Evolutionary conservation across 2,113 vertebrate genomes (phyloP).

Genomic region (Stigmatopora argus): DNA sequence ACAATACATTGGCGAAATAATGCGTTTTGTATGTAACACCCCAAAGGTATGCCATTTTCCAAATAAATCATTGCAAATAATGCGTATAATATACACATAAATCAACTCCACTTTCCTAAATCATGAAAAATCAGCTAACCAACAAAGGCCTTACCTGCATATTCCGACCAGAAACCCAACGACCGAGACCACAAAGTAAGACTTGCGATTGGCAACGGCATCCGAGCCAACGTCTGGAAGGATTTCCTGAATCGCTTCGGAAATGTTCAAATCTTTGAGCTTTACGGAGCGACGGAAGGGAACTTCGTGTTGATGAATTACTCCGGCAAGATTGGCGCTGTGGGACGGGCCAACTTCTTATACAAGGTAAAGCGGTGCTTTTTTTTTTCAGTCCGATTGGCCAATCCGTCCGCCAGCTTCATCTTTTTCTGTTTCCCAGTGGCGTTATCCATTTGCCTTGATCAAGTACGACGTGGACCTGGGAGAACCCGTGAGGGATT

Average conservation of each 20-base stretch:
- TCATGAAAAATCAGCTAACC: neutral
- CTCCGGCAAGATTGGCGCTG: conserved; percentile 71
- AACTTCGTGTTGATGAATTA: conserved; percentile 75
- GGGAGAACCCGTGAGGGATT: conserved; percentile 70
- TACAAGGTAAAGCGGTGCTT: conserved; percentile 59
- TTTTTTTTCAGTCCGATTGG: neutral
- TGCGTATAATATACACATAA: no score
- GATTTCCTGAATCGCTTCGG: conserved; percentile 77
- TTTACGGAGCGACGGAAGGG: conserved; percentile 80
- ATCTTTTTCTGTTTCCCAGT: neutral
- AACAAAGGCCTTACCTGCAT: neutral
- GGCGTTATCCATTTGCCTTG: conserved; percentile 51
- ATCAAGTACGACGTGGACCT: conserved; percentile 75
- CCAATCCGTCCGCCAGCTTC: neutral
- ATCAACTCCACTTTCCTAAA: neutral
- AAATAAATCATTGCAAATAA: no score
- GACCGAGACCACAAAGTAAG: conserved; percentile 75
- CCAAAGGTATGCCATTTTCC: conserved; percentile 64
- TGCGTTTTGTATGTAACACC: conserved; percentile 78
- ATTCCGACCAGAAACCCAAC: conserved; percentile 52
- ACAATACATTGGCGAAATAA: conserved; percentile 82
- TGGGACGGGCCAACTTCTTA: conserved; percentile 69
- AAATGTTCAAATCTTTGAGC: conserved; percentile 70
- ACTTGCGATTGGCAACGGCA: conserved; percentile 76
- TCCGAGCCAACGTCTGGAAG: conserved; percentile 77